Base-by-base conservation (phyloP, 2,797 vertebrate species). In the Sternotherus odoratus region DNA sequence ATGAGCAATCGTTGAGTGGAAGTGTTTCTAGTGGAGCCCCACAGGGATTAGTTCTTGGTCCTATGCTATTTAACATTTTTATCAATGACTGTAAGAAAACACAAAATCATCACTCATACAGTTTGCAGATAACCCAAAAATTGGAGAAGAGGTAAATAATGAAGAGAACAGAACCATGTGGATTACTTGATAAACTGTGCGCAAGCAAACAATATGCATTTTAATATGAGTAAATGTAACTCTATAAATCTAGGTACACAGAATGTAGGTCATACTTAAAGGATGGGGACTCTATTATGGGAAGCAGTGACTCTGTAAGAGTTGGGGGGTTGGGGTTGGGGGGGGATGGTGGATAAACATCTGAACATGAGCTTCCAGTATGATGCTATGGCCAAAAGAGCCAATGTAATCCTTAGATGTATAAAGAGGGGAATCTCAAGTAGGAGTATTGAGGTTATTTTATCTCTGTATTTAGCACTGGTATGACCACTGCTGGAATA, bases 311-410 rank as follows among this genome's bases (percentile, higher is more conserved):
- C 56, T 57, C 26, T 57, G 28, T 66, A 66, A 66, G n/a, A 36
- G 33, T 5, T 33, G 33, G 15, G 23, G 8, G 51, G 2, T n/a
- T n/a, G n/a, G n/a, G 6, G 50, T 16, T 2, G 8, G 8, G 4
- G 1, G 30, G 63, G 4, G 8, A 36, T 21, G n/a, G 17, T 66
- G 63, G 63, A 19, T 36, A 21, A 66, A 33, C 7, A 60, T 60
- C 57, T 60, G 30, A 57, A 57, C 54, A 57, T 57, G 56, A 57
- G 28, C 56, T 30, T 26, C 28, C 12, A 57, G 26, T 33, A 3
- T 60, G 30, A 33, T 60, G 17, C 33, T n/a, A 19, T 66, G n/a
- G n/a, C 17, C n/a, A 66, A 66, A 66, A 21, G n/a, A 66, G 17
- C n/a, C 36, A 66, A 66, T 66, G 17, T 66, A 33, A 66, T 66